Evolutionary conservation across 2,888 invertebrate species (phyloP), one percentile per base, ranked within the genome.

Genomic region (Erebia palarica): DNA sequence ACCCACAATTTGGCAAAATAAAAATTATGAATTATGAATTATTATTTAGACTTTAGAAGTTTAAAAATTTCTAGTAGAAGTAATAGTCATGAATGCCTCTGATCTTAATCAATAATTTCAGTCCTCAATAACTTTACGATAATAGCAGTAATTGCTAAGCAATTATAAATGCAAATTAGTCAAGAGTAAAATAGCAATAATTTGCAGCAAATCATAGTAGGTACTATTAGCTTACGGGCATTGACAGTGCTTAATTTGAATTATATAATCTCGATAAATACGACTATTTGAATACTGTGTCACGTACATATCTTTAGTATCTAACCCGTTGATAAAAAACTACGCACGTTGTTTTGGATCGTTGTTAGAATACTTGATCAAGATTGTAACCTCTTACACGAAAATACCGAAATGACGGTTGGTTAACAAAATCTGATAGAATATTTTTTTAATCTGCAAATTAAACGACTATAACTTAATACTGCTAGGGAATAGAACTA

Each of bases 271-370:
- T 16, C 10, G 42, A 60, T 16, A 16, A 60, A 10, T 60, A 16
- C 42, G 16, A 44, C 10, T 63, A 63, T 61, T 44, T 44, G 9
- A 18, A 61, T 16, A 60, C 10, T 16, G 1, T 61, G 10, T 49
- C 49, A 21, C 63, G 63, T 49, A 14, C 18, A 9, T 63, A 63
- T 63, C 60, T 60, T 60, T 44, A 60, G 13, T 63, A 49, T 63
- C 18, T 47, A 49, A 63, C 49, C 21, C 49, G 47, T 47, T 7
- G 63, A 49, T 63, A 63, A 63, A 42, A 21, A 63, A 61, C 18
- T 49, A 47, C 47, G n/a, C 47, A 47, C 47, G 61, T 47, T 18
- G 47, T 3, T 47, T 63, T 47, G 7, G 13, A 44, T 63, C 63
- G 63, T 49, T 63, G 49, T 63, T 14, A 18, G 63, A 63, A 63